Conservation (phyloP, 2,113 vertebrate genomes). For the Epinephelus cyanopodus region DNA sequence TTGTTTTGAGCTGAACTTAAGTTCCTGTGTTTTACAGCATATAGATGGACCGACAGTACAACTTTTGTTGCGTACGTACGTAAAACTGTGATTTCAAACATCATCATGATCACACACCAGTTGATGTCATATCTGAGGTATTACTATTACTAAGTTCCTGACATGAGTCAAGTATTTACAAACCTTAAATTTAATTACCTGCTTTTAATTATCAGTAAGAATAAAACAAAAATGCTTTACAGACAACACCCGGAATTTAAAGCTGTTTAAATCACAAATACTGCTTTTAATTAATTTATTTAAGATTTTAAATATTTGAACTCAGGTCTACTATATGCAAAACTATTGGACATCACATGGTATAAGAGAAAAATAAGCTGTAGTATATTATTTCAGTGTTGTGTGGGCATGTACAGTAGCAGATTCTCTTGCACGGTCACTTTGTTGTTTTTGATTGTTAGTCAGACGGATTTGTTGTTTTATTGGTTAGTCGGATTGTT, state of each 20-base stretch:
- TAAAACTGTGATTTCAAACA: constrained; percentile 70
- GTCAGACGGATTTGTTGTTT: constrained; percentile 73
- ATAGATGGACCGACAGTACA: constrained; percentile 19
- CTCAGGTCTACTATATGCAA: constrained; percentile 82
- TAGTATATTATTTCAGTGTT: constrained; percentile 68
- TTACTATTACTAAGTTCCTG: constrained; percentile 20
- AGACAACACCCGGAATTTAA: constrained; percentile 29
- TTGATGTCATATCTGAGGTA: constrained; percentile 68
- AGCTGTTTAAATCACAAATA: constrained; percentile 26
- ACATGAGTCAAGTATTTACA: constrained; percentile 73
- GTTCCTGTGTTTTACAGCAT: constrained; percentile 55
- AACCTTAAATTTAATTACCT: constrained; percentile 59
- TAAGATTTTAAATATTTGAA: constrained; percentile 78
- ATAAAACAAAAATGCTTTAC: constrained; percentile 1
- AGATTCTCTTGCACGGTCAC: constrained; percentile 87
- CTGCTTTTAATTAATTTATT: constrained; percentile 62
- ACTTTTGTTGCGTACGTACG: constrained; percentile 42
- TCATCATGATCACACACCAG: constrained; percentile 18
- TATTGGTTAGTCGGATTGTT: constrained; percentile 51
- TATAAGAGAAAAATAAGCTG: constrained; percentile 45
- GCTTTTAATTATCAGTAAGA: constrained; percentile 20
- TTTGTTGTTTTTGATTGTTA: constrained; percentile 81
- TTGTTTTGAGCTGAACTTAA: constrained; percentile 57
- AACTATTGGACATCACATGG: constrained; percentile 57
- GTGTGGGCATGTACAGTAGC: constrained; percentile 78